phyloP scores from a whole-genome alignment of 2,888 invertebrate species.

The Tenodera sinensis region DNA sequence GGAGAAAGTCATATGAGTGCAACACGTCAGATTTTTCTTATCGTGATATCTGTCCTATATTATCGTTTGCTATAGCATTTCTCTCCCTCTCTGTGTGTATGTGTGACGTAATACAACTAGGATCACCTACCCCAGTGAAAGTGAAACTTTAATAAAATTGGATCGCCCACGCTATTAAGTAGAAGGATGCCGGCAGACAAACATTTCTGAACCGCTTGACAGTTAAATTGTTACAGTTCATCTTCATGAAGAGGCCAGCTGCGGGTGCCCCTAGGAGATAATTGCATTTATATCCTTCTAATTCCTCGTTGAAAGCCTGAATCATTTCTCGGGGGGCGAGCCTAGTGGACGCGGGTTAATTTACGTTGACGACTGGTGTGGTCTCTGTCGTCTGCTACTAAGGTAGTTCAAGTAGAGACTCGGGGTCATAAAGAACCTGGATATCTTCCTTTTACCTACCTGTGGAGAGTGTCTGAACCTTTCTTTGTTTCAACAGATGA shows the following conservation, averaged over 20 bases:
- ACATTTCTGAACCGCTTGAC: neutral
- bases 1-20: too few species aligned
- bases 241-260: neutral
- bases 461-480: too few species aligned
- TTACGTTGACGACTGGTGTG: neutral
- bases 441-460: too few species aligned
- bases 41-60: too few species aligned
- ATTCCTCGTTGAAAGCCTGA: neutral
- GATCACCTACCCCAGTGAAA: neutral
- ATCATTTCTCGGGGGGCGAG: neutral
- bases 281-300: constrained; percentile 2
- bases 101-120: neutral
- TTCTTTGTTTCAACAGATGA: too few species aligned
- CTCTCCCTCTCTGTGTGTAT: neutral
- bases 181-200: neutral
- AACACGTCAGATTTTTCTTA: too few species aligned
- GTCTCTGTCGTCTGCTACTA: neutral
- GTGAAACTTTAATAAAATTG: neutral
- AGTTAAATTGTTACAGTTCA: neutral
- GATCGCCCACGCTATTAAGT: neutral
- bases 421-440: too few species aligned
- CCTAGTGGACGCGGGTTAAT: neutral
- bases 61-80: neutral
- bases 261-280: neutral
- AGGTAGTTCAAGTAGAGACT: neutral